These are phyloP conservation scores for Salvator merianae DNA, from an alignment of 2,113 vertebrate species.

Conservation along the genomic window DNA sequence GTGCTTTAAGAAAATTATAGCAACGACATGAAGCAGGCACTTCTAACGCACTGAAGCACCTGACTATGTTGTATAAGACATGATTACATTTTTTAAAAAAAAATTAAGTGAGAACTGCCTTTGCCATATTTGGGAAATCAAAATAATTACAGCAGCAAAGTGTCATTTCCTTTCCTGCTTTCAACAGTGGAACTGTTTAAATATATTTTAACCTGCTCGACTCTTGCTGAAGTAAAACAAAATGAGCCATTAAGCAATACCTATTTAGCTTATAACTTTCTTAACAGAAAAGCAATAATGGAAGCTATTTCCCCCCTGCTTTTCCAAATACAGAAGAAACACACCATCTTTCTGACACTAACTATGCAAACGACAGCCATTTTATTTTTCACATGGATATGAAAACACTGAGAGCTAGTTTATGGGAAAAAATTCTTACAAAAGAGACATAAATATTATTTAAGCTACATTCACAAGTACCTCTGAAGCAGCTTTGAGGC, in stretches of 20 bases:
- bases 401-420: slow-evolving; percentile 51
- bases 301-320: background rate
- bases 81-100: too few relatives aligned
- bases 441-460: too few relatives aligned
- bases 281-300: background rate
- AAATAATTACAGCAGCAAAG: background rate
- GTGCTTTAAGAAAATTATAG: too few relatives aligned
- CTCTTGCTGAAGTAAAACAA: slow-evolving; percentile 32
- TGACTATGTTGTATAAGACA: too few relatives aligned
- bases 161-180: slow-evolving; percentile 1
- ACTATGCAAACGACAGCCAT: slow-evolving; percentile 35
- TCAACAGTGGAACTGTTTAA: slow-evolving; percentile 1
- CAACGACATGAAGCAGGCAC: too few relatives aligned
- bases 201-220: slow-evolving; percentile 5
- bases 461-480: too few relatives aligned
- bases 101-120: background rate
- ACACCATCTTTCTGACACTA: slow-evolving; percentile 12
- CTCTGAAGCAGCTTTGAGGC: too few relatives aligned
- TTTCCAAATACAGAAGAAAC: too few relatives aligned
- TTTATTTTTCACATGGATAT: slow-evolving; percentile 32
- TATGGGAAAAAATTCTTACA: slow-evolving; percentile 16
- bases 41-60: too few relatives aligned
- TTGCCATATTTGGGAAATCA: background rate
- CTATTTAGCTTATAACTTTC: slow-evolving; percentile 34
- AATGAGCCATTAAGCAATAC: slow-evolving; percentile 34